These are phyloP conservation scores for Rhodophaea formosa DNA, from an alignment of 2,888 invertebrate species.

Conservation along the genomic window DNA sequence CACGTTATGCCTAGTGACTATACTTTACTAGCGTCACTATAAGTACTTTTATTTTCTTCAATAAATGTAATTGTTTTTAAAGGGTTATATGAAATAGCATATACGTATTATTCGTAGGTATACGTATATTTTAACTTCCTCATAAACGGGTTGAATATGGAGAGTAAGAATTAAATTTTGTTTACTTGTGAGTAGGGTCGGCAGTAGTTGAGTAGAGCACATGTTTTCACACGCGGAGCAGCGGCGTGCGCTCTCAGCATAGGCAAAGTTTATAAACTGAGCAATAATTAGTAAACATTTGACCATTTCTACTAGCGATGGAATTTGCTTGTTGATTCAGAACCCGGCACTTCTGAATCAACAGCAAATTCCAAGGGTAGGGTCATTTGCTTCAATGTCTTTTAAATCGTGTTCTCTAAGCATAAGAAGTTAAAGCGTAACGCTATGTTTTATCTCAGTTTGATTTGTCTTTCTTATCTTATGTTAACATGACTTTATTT, in stretches of 20 bases:
- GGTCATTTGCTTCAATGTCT: background rate
- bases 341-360: no score
- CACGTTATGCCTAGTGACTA: no score
- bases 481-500: no score
- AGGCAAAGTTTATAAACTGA: conserved; percentile 53
- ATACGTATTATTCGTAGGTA: no score
- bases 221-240: conserved; percentile 23
- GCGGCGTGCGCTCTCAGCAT: conserved; percentile 30
- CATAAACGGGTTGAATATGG: background rate
- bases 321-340: no score
- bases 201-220: conserved; percentile 4
- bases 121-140: no score
- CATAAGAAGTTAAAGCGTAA: background rate
- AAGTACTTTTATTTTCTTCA: no score
- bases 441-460: background rate
- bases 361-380: conserved; percentile 27
- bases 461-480: no score
- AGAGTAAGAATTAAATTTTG: background rate
- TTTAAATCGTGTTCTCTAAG: no score
- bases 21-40: no score
- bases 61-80: background rate
- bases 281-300: conserved; percentile 54
- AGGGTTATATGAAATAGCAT: background rate
- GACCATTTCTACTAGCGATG: conserved; percentile 47
- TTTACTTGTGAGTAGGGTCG: background rate